Conservation (phyloP, 2,113 vertebrate species). For the Tupaia chinensis region DNA sequence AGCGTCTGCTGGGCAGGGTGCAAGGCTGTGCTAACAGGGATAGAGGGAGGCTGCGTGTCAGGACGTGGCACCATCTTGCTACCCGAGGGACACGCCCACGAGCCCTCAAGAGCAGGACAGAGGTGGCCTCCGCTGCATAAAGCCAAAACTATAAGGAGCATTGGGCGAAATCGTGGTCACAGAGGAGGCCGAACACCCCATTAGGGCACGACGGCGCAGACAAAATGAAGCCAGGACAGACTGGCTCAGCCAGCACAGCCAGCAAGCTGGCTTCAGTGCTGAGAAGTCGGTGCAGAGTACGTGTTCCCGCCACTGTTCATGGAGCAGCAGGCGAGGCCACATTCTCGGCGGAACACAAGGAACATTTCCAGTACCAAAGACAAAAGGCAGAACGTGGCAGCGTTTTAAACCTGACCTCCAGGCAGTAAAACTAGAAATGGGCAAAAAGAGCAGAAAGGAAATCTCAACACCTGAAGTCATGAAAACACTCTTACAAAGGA, state of each 20-base stretch:
- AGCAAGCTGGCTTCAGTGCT: accelerated
- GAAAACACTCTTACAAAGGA: background rate
- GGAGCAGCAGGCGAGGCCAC: too few species aligned
- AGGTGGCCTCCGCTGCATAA: accelerated
- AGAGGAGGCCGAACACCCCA: background rate
- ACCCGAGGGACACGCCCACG: too few species aligned
- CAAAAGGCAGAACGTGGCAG: background rate
- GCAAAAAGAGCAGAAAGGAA: background rate
- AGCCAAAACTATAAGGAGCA: background rate
- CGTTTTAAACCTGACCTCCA: accelerated
- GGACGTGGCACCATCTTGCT: too few species aligned
- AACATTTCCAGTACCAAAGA: background rate
- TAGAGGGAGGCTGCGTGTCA: accelerated
- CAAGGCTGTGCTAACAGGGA: background rate
- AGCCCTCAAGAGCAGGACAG: accelerated
- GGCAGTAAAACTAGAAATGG: background rate
- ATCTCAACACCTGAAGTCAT: too few species aligned
- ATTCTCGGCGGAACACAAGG: background rate
- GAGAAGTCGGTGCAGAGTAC: background rate
- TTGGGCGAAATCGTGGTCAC: background rate
- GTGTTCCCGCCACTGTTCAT: accelerated
- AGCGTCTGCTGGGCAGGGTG: background rate
- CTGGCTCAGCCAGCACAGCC: background rate
- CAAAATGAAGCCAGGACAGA: background rate
- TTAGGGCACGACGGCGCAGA: background rate